phyloP scores from a whole-genome alignment of 2,888 invertebrate genomes.

The Drosophila mulleri region DNA sequence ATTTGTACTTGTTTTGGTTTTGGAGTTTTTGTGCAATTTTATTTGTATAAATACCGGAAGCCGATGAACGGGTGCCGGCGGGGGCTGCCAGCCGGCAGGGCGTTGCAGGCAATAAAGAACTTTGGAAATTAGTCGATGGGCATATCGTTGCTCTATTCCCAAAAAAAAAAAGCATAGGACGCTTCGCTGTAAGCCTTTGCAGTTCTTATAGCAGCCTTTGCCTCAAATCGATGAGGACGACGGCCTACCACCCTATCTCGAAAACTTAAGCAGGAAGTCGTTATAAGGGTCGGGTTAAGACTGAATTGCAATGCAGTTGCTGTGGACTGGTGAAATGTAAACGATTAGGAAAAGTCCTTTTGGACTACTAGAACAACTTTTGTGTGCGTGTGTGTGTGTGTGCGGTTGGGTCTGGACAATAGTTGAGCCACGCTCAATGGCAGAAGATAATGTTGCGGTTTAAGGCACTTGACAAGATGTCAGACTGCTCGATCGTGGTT shows the following conservation, averaged over 20 bases:
- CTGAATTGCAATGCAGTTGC: conserved; percentile 49
- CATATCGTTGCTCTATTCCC: conserved; percentile 37
- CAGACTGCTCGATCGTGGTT: background rate
- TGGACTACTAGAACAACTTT: background rate
- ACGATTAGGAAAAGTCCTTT: conserved; percentile 21
- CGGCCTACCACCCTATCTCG: background rate
- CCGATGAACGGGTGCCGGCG: conserved; percentile 35
- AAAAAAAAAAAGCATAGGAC: conserved; percentile 3
- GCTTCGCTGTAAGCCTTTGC: conserved; percentile 43
- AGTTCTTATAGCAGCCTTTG: conserved; percentile 53
- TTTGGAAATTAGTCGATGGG: conserved; percentile 77
- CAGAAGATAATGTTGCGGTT: background rate
- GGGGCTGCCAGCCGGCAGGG: conserved; percentile 37
- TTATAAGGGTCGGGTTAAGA: conserved; percentile 63
- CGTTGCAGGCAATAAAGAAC: conserved; percentile 81
- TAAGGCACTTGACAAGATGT: background rate
- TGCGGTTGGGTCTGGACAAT: background rate
- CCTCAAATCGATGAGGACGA: conserved; percentile 65
- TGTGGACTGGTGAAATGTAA: conserved; percentile 9
- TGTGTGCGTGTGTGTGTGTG: background rate
- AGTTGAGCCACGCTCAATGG: background rate
- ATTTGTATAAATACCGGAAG: conserved; percentile 83
- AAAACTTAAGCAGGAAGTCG: conserved; percentile 78
- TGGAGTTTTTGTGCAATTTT: conserved; percentile 75
- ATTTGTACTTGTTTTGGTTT: conserved; percentile 66